phyloP scores from a whole-genome alignment of 1,140 invertebrate species.

The Ctenoplectra terminalis region DNA sequence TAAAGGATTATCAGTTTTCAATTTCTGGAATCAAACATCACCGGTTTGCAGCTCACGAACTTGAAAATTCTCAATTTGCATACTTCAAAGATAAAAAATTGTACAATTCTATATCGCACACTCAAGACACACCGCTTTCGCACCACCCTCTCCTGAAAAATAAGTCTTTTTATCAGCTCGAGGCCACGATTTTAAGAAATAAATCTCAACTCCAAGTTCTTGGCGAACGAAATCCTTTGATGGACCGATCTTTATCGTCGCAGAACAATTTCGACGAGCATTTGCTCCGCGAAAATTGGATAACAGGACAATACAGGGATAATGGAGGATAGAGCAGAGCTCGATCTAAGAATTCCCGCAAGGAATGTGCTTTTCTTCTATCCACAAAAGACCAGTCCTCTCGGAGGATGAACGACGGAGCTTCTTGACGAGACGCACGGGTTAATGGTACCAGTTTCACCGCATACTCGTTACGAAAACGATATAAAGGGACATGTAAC shows the following conservation, averaged over 20 bases:
- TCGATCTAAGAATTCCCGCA: background rate
- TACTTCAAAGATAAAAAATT: no score
- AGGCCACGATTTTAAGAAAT: no score
- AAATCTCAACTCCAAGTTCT: no score
- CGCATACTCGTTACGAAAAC: slow-evolving; percentile 73
- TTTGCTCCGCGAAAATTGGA: slow-evolving; percentile 5
- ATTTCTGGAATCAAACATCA: no score
- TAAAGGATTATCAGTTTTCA: no score
- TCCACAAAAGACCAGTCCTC: slow-evolving; percentile 22
- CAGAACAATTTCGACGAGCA: background rate
- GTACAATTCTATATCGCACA: no score
- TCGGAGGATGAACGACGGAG: slow-evolving; percentile 19
- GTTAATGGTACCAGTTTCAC: slow-evolving; percentile 78
- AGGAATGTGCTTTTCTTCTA: slow-evolving; percentile 17
- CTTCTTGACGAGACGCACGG: slow-evolving; percentile 28
- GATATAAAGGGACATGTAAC: slow-evolving; percentile 70
- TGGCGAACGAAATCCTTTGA: background rate
- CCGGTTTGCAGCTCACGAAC: no score
- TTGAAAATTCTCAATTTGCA: no score
- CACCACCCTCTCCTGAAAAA: no score
- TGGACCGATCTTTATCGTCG: no score
- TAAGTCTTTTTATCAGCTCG: no score
- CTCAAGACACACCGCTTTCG: no score
- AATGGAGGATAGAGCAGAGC: background rate
- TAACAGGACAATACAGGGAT: background rate